Percentiles rank a stretch among this genome's conserved stretches.
These are phyloP conservation scores for Ophioninae sp. DNA, from an alignment of 2,888 invertebrate genomes.

Conservation along the genomic window DNA sequence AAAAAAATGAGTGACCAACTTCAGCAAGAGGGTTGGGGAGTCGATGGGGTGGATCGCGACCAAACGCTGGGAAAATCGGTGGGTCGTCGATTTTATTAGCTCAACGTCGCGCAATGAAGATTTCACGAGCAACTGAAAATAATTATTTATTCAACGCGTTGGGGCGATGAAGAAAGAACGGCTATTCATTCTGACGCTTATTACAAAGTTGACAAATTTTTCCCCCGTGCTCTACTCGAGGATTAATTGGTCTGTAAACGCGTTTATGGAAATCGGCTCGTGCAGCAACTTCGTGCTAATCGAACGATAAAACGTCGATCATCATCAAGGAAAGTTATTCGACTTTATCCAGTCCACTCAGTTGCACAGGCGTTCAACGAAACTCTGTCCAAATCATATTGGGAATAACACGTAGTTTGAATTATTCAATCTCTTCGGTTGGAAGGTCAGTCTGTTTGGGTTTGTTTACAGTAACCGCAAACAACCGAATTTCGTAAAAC, in stretches of 20 bases:
- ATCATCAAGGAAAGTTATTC: background rate
- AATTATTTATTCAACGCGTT: constrained; percentile 72
- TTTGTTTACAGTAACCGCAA: no score
- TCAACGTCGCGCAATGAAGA: constrained; percentile 73
- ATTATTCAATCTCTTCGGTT: constrained; percentile 4
- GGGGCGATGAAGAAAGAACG: constrained; percentile 30
- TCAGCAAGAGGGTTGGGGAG: constrained; percentile 64
- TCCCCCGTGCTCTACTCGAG: background rate
- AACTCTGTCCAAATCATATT: background rate
- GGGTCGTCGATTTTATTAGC: constrained; percentile 76
- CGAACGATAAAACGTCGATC: background rate
- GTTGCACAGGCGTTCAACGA: background rate
- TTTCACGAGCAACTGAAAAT: constrained; percentile 75
- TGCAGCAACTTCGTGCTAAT: background rate
- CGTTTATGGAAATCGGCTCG: background rate
- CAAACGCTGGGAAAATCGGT: constrained; percentile 73
- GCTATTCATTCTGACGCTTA: constrained; percentile 22
- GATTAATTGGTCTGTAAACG: background rate
- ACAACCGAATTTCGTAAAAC: no score
- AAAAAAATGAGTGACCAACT: constrained; percentile 33
- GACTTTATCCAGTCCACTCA: background rate
- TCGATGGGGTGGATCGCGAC: constrained; percentile 73
- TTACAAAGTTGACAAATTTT: constrained; percentile 26
- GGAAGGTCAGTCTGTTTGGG: background rate
- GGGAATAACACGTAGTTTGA: background rate